Evolutionary conservation across 2,888 invertebrate species (phyloP).

Genomic region (Drosophila barbarae): DNA sequence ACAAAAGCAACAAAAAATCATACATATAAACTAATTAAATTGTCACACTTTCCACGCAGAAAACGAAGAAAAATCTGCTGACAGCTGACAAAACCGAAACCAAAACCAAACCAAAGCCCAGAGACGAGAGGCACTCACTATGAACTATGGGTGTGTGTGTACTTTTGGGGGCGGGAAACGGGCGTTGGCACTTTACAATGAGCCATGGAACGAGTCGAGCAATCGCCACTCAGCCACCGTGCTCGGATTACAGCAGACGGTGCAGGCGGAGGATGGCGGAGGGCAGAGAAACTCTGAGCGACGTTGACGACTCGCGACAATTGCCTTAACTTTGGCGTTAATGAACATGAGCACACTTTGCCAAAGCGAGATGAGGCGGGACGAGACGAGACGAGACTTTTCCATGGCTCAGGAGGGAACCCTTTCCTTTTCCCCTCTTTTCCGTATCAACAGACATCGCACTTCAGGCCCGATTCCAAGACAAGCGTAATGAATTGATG

Average conservation of each 20-base stretch:
- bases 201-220: constrained; percentile 60
- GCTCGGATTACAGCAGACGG: constrained; percentile 65
- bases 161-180: constrained; percentile 10
- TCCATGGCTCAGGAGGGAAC: constrained; percentile 26
- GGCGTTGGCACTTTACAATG: constrained; percentile 46
- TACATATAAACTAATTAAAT: constrained; percentile 68
- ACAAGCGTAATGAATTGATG: constrained; percentile 63
- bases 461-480: constrained; percentile 23
- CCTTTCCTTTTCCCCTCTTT: not conserved
- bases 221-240: constrained; percentile 49
- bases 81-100: constrained; percentile 62
- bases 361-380: constrained; percentile 38
- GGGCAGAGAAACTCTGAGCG: constrained; percentile 14
- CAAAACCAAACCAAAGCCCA: constrained; percentile 37
- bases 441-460: constrained; percentile 10
- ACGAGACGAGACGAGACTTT: constrained; percentile 30
- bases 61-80: constrained; percentile 56
- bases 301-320: constrained; percentile 59
- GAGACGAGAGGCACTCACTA: constrained; percentile 21
- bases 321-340: constrained; percentile 75
- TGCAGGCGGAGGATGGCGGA: constrained; percentile 10
- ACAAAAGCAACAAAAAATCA: constrained; percentile 15
- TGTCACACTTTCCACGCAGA: constrained; percentile 69
- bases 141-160: constrained; percentile 1
- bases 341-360: constrained; percentile 75